Evolutionary conservation across 2,797 vertebrate genomes (phyloP).

Genomic region (Capromys pilorides): DNA sequence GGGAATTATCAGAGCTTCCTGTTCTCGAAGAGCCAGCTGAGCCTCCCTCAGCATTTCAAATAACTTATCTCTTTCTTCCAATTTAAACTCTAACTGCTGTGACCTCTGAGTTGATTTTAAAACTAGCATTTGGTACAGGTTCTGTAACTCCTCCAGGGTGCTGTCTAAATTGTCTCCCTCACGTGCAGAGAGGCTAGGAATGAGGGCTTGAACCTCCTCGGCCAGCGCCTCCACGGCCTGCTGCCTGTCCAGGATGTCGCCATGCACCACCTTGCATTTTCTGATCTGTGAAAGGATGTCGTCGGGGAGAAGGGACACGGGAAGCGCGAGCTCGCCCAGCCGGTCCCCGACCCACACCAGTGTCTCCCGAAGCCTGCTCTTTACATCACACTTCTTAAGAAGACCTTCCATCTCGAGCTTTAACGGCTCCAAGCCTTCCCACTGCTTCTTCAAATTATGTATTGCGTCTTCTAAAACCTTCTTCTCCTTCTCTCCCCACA

Average conservation of each 20-base stretch:
- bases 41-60: conserved; percentile 88
- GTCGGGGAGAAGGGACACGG: conserved; percentile 90
- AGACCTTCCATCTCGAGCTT: conserved; percentile 77
- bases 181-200: conserved; percentile 84
- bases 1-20: conserved; percentile 82
- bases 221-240: conserved; percentile 85
- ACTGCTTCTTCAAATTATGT: conserved; percentile 84
- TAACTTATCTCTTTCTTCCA: conserved; percentile 91
- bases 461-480: conserved; percentile 86
- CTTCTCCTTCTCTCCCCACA: conserved; percentile 87
- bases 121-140: conserved; percentile 88
- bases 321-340: conserved; percentile 84
- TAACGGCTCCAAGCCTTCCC: conserved; percentile 83
- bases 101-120: conserved; percentile 87
- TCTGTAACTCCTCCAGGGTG: conserved; percentile 87
- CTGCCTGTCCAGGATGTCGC: conserved; percentile 88
- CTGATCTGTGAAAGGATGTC: conserved; percentile 90
- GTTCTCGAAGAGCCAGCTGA: conserved; percentile 87
- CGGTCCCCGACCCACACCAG: conserved; percentile 90
- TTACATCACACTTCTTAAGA: conserved; percentile 86
- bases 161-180: conserved; percentile 85
- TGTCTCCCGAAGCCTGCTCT: conserved; percentile 87
- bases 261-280: conserved; percentile 88
- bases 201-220: conserved; percentile 86
- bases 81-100: conserved; percentile 89